Percentiles rank a stretch among this genome's conserved stretches.
phyloP scores from a whole-genome alignment of 2,797 vertebrate genomes.

The Tangara arthus region DNA sequence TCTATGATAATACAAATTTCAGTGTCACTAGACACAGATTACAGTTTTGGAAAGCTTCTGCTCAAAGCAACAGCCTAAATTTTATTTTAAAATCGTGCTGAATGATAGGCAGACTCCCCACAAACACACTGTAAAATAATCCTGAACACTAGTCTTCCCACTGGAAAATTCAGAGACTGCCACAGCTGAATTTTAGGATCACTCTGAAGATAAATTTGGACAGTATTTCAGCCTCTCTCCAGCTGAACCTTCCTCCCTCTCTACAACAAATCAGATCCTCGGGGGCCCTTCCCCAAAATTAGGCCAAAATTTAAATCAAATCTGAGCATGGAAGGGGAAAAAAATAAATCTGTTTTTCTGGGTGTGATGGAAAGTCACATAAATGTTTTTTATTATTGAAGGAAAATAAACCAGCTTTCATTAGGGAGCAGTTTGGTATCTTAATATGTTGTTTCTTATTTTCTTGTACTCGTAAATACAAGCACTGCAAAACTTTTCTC shows the following conservation, averaged over 20 bases:
- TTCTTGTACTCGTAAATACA: neutral
- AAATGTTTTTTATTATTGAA: neutral
- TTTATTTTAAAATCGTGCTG: neutral
- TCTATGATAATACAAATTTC: neutral
- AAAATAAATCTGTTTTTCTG: neutral
- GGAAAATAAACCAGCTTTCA: neutral
- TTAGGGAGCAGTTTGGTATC: neutral
- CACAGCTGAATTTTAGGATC: neutral
- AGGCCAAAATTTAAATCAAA: neutral
- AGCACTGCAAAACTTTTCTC: neutral
- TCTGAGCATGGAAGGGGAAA: neutral
- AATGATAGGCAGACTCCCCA: neutral
- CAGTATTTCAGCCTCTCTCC: neutral
- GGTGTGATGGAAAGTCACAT: neutral
- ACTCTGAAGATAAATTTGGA: neutral
- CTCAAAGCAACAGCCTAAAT: neutral
- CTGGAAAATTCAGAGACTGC: neutral
- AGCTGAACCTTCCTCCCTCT: neutral
- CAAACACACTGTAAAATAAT: neutral
- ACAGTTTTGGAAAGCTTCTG: slow-evolving; percentile 26
- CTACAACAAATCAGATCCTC: neutral
- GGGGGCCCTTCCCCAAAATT: neutral
- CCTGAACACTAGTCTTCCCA: neutral
- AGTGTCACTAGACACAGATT: slow-evolving; percentile 3
- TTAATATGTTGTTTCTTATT: neutral